Percentiles rank a stretch among this genome's conserved stretches.
These are phyloP conservation scores for Pseudolaguvia tuberculata DNA, from an alignment of 2,113 vertebrate species.

Conservation along the genomic window DNA sequence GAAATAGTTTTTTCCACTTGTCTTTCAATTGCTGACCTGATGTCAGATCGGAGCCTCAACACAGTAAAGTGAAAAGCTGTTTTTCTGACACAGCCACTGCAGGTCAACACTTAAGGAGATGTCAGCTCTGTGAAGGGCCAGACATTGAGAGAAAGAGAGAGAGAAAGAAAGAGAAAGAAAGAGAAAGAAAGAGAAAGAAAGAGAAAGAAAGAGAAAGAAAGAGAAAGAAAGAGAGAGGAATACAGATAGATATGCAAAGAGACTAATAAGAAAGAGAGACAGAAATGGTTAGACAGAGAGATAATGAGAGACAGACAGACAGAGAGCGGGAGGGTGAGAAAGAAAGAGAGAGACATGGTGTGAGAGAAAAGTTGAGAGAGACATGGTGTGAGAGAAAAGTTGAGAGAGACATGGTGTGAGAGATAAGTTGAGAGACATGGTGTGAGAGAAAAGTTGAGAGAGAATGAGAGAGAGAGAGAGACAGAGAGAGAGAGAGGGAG, in stretches of 20 bases:
- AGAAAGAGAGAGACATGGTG: not conserved
- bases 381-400: too few species aligned
- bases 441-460: too few species aligned
- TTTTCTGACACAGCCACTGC: constrained; percentile 30
- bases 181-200: not conserved
- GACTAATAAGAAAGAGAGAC: constrained; percentile 26
- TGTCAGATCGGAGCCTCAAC: constrained; percentile 29
- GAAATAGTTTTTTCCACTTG: constrained; percentile 32
- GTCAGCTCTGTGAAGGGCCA: constrained; percentile 25
- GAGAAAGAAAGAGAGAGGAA: not conserved
- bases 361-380: too few species aligned
- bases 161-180: constrained; percentile 7
- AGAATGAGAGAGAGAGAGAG: too few species aligned
- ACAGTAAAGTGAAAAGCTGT: constrained; percentile 27
- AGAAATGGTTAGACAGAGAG: too few species aligned
- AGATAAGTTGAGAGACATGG: too few species aligned
- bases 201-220: not conserved
- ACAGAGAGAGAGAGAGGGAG: too few species aligned
- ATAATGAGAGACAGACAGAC: constrained; percentile 57
- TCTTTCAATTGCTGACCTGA: constrained; percentile 38
- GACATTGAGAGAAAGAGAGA: not conserved
- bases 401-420: too few species aligned
- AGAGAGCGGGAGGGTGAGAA: constrained; percentile 7
- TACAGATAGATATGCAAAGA: too few species aligned
- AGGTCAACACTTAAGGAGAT: constrained; percentile 24